phyloP scores from a whole-genome alignment of 2,797 vertebrate species.

The Enteromius afrohamiltoni region DNA sequence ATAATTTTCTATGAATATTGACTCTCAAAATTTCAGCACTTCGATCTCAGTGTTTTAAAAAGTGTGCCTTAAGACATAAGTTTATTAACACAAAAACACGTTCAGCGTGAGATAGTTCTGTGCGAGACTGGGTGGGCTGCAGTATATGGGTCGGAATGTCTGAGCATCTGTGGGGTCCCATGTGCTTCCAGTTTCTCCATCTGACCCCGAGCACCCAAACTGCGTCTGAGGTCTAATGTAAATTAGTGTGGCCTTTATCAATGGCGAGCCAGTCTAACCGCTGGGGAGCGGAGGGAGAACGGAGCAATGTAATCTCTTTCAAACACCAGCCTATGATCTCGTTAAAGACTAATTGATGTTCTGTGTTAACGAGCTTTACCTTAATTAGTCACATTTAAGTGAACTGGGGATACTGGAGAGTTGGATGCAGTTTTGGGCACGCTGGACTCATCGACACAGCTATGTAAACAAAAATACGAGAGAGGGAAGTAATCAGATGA shows the following conservation, averaged over 20 bases:
- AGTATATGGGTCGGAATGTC: conserved; percentile 20
- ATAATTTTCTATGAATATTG: neutral
- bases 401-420: conserved; percentile 68
- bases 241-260: conserved; percentile 68
- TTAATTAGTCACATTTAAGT: conserved; percentile 82
- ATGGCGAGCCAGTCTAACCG: conserved; percentile 61
- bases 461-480: conserved; percentile 64
- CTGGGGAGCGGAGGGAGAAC: conserved; percentile 61
- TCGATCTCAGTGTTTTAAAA: neutral
- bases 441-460: conserved; percentile 64
- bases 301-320: conserved; percentile 75
- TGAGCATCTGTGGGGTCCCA: neutral
- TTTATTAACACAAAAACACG: neutral
- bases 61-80: neutral
- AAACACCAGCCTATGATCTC: conserved; percentile 82
- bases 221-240: conserved; percentile 57
- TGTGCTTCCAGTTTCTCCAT: conserved; percentile 17
- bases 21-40: neutral
- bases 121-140: conserved; percentile 53
- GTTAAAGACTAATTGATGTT: conserved; percentile 83
- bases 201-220: conserved; percentile 45
- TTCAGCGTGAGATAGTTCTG: conserved; percentile 33
- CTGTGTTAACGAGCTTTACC: conserved; percentile 83
- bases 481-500: conserved; percentile 53
- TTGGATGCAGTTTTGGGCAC: conserved; percentile 66